Base-by-base conservation (phyloP, 2,797 vertebrate genomes). In the Novumbra hubbsi region DNA sequence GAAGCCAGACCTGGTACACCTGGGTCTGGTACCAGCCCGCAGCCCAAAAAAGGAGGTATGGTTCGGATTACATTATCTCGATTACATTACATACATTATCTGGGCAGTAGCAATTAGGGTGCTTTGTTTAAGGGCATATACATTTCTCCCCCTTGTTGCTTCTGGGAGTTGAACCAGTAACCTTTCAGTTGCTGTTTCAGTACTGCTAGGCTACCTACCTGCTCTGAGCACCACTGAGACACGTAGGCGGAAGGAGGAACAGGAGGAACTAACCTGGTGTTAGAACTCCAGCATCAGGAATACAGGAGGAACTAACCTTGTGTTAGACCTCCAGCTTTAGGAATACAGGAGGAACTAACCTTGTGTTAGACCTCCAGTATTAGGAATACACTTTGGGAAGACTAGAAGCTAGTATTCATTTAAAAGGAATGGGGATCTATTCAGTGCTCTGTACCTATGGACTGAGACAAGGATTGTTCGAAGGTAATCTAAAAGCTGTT, bases 21-120 rank as follows among this genome's bases (percentile, higher is more conserved):
- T 6, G 86, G 81, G 71, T 66, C 66, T 74, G 73, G 76, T 78
- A 48, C 78, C 85, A 88, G 86, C 83, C 89, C 88, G 0, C 87
- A 86, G 66, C 86, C 91, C 73, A 94, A 93, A 84, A 94, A 93
- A 91, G 93, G 93, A 91, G 93, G 93, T 93, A 76, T 0, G 24
- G 6, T 17, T 57, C 16, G 8, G 19, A 24, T 57, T 9, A 21
- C 55, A 63, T 27, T 15, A 27, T 27, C 15, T 27, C 1, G 12
- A 45, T n/a, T n/a, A n/a, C n/a, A n/a, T n/a, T n/a, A n/a, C n/a
- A n/a, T n/a, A n/a, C n/a, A n/a, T n/a, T n/a, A n/a, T n/a, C n/a
- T n/a, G n/a, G n/a, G n/a, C n/a, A 12, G 41, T 45, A 45, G 9
- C 41, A 41, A 41, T 45, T 45, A 1, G 41, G 41, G 12, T 45